A percentile compares a stretch with the other conserved stretches of the same genome.
These are phyloP conservation scores for Muraenolepis orangiensis DNA, from an alignment of 2,797 vertebrate genomes.

Conservation along the genomic window DNA sequence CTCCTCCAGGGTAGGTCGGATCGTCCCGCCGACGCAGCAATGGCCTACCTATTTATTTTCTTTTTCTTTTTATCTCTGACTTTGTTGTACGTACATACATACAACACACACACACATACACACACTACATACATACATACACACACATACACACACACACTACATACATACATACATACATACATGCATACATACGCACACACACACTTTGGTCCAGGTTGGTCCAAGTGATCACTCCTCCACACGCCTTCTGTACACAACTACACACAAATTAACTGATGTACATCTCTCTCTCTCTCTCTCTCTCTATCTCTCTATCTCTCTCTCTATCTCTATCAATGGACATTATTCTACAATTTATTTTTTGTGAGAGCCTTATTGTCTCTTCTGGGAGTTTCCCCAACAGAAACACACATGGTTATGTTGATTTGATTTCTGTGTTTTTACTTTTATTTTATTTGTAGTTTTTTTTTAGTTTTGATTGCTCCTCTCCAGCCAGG, in stretches of 20 bases:
- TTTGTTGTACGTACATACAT: slow-evolving; percentile 15
- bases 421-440: no score
- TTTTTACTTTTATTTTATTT: no score
- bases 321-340: slow-evolving; percentile 33
- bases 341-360: slow-evolving; percentile 56
- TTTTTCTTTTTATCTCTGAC: slow-evolving; percentile 29
- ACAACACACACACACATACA: neutral
- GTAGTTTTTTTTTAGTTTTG: no score
- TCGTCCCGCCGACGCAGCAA: slow-evolving; percentile 53
- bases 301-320: neutral
- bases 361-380: slow-evolving; percentile 58
- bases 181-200: slow-evolving; percentile 4
- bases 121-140: neutral
- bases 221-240: no score
- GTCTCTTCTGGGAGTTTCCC: slow-evolving; percentile 49
- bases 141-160: slow-evolving; percentile 2
- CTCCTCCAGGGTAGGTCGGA: slow-evolving; percentile 46
- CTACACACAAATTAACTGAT: slow-evolving; percentile 54
- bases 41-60: slow-evolving; percentile 45
- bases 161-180: slow-evolving; percentile 39
- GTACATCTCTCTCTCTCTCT: no score
- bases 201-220: no score
- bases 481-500: no score
- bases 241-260: slow-evolving; percentile 51
- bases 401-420: neutral